Base-by-base conservation (phyloP, 2,113 vertebrate genomes). In the Phylloscopus whistleri region DNA sequence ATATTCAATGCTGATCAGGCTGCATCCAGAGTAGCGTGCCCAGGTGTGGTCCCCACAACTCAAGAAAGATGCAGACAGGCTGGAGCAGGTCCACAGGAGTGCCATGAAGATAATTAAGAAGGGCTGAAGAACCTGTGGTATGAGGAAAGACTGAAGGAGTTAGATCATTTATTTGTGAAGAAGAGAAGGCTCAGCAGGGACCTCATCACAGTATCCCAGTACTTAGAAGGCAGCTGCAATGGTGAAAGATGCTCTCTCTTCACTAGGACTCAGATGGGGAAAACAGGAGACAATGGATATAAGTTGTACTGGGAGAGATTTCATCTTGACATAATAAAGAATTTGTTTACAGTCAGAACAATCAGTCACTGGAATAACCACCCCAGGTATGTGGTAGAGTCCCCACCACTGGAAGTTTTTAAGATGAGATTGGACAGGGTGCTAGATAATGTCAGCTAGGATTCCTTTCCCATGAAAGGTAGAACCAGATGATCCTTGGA, bases 381-480 rank as follows among this genome's bases (percentile, higher is more conserved):
- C 18, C 1, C 1, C 28, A 35, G 24, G 13, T 18, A 76, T 2
- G 2, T 35, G 13, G 8, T 15, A 19, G 10, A 49, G 22, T 55
- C 16, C 11, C 16, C 12, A 35, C 22, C 5, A 7, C 6, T 20
- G 7, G 20, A 63, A 10, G 3, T 31, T 62, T 94, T 43, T 30
- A 52, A 48, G 23, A 37, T 72, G 10, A 8, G 6, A 17, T 27
- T 35, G 17, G 30, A 20, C 30, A 80, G 23, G 2, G 7, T 37
- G 19, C 4, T 76, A 62, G 10, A 28, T 44, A n/a, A 48, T 35
- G 4, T 55, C 17, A 41, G 14, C 30, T 31, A 64, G 18, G 21
- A 43, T 75, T 31, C 30, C 24, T 37, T 66, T 84, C 33, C 67
- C 19, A 8, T 9, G 11, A 23, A 69, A 69, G 2, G 2, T 6